phyloP scores from a whole-genome alignment of 2,113 vertebrate species.

The Peromyscus maniculatus region DNA sequence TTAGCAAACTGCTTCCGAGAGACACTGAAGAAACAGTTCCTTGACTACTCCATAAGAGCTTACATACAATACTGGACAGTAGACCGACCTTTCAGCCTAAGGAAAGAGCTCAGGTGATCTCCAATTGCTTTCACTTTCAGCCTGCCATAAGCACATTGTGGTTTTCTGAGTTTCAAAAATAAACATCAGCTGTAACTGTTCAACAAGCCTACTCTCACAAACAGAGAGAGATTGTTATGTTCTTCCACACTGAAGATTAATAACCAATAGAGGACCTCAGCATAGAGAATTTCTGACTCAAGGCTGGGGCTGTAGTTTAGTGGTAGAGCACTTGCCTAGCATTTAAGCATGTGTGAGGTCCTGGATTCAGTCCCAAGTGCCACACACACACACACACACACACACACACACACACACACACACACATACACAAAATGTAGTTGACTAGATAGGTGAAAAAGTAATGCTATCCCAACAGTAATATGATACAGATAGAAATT shows the following conservation, averaged over 20 bases:
- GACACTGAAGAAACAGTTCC: background rate
- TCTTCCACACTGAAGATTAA: background rate
- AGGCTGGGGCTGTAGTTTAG: background rate
- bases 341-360: background rate
- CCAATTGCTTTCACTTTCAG: background rate
- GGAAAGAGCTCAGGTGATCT: background rate
- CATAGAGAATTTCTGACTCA: background rate
- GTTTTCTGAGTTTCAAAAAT: conserved; percentile 8
- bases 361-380: background rate
- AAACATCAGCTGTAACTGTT: background rate
- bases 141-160: background rate
- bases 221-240: background rate
- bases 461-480: background rate
- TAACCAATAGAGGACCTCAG: background rate
- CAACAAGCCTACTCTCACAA: background rate
- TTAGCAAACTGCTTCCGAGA: conserved; percentile 44
- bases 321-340: background rate
- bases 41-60: background rate
- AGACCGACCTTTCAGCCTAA: background rate
- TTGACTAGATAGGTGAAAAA: background rate
- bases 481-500: background rate
- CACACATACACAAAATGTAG: background rate
- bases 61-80: background rate
- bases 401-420: too few relatives aligned
- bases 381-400: background rate